Evolutionary conservation across 2,113 vertebrate species (phyloP), one percentile per base, ranked within the genome.

Genomic region (Pongo pygmaeus): DNA sequence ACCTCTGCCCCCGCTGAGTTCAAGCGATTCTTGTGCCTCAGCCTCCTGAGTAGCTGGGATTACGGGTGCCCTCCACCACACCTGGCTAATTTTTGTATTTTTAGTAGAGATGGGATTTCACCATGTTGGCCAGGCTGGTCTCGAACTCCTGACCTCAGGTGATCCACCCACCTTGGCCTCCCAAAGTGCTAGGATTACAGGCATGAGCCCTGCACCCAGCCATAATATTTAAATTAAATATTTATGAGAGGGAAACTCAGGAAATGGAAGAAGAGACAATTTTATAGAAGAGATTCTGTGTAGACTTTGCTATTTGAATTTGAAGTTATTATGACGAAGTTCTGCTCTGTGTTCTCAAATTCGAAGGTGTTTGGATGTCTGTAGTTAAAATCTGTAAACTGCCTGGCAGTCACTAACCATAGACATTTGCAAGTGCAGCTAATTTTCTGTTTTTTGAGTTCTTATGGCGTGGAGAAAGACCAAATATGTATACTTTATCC

Each of bases 301-400:
- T 83, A 78, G 46, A 22, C 23, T 93, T 75, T 93, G 59, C 52
- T 97, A 8, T 88, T 95, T 93, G 72, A 64, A 96, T 27, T 80
- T 95, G 59, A 81, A 93, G 86, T 89, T 86, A 40, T 40, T 83
- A 18, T 52, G 64, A 84, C 69, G 72, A 6, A 77, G 22, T 22
- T 78, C 32, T 94, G 10, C 32, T 81, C 23, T 43, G 2, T 88
- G 46, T 83, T 93, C 48, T 95, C 79, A 79, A 89, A 91, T 16
- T 25, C 2, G 3, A 90, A 22, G 50, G 48, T 89, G 69, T 95
- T 92, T 87, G 92, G 87, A 84, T 25, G 16, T 50, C 35, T 67
- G 0, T 48, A 80, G 95, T 79, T 89, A 48, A 64, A 43, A 48
- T 5, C 48, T 96, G 89, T 93, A 50, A 84, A 48, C n/a, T 46